A percentile compares a stretch with the other conserved stretches of the same genome.
Conservation (phyloP, 2,888 invertebrate genomes). For the Drosophila helvetica region DNA sequence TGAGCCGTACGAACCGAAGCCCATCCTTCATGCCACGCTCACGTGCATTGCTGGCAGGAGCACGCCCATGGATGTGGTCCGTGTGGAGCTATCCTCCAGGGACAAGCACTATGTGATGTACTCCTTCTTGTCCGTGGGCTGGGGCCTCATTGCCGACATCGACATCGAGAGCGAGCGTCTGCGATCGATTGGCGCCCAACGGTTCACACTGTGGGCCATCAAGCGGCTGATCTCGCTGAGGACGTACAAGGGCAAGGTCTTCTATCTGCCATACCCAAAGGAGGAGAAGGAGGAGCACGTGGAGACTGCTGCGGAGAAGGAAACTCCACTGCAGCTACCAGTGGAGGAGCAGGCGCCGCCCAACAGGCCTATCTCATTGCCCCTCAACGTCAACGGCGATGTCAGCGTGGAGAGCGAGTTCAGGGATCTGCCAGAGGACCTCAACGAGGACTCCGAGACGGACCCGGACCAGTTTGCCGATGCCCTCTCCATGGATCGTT, state of each 20-base stretch:
- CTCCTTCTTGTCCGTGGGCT: conserved; percentile 97
- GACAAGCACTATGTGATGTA: conserved; percentile 87
- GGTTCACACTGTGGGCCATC: conserved; percentile 96
- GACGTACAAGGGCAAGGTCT: conserved; percentile 93
- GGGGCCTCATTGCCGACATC: conserved; percentile 98
- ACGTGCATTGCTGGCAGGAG: conserved; percentile 90
- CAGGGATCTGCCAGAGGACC: conserved; percentile 54
- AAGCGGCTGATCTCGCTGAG: conserved; percentile 93
- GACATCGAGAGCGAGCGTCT: conserved; percentile 98
- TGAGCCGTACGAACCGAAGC: conserved; percentile 92
- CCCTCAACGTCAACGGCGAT: background rate
- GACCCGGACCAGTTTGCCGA: conserved; percentile 66
- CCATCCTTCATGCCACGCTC: conserved; percentile 91
- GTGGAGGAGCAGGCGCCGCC: background rate
- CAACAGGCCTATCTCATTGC: background rate
- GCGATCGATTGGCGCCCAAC: conserved; percentile 93
- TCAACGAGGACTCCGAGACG: conserved; percentile 5
- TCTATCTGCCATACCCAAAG: conserved; percentile 85
- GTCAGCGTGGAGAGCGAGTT: conserved; percentile 50
- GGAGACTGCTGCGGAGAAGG: background rate
- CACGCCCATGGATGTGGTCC: conserved; percentile 93
- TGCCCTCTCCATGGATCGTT: conserved; percentile 84
- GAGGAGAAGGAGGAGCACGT: background rate
- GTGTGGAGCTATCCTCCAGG: conserved; percentile 88
- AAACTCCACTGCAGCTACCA: background rate